Evolutionary conservation across 2,888 invertebrate genomes (phyloP), one percentile per base, ranked within the genome.

Genomic region (Cataglyphis cursor): DNA sequence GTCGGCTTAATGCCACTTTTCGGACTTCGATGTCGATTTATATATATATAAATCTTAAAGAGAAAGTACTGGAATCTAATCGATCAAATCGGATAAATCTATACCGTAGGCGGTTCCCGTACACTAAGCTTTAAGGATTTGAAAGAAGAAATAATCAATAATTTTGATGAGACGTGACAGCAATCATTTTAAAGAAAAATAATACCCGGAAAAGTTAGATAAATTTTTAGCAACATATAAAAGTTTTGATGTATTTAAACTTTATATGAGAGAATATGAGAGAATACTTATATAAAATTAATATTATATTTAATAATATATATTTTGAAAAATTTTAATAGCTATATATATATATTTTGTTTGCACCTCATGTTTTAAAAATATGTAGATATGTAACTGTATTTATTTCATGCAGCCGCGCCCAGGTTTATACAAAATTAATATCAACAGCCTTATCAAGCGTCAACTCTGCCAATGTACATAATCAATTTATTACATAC

Each of bases 401-500:
- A 44, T 10, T 6, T 24, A 24, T 24, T n/a, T 31, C 9, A 38
- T 1, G 2, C n/a, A 8, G 8, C n/a, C n/a, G 51, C 18, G 18
- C 35, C 21, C 28, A 44, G 59, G 31, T 70, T 78, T 59, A 21
- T 59, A 5, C 9, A 35, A 9, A 44, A 78, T 70, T 78, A 59
- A 68, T 68, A 41, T 12, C 21, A 59, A 44, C 44, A 70, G 24
- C 24, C n/a, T 80, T 72, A 80, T 80, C 24, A 59, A 80, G 18
- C 44, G 35, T 80, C 44, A 78, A 57, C 57, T 70, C 15, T 21
- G 18, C 44, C 24, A 80, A 12, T 59, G 35, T 61, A 24, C 31
- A 24, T 70, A 61, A 72, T 80, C 59, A 80, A 70, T 80, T 80
- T 72, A 80, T 72, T 70, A 35, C 24, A 61, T 72, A 72, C 21